Base-by-base conservation (phyloP, 2,113 vertebrate genomes). In the Spermophilus dauricus region DNA sequence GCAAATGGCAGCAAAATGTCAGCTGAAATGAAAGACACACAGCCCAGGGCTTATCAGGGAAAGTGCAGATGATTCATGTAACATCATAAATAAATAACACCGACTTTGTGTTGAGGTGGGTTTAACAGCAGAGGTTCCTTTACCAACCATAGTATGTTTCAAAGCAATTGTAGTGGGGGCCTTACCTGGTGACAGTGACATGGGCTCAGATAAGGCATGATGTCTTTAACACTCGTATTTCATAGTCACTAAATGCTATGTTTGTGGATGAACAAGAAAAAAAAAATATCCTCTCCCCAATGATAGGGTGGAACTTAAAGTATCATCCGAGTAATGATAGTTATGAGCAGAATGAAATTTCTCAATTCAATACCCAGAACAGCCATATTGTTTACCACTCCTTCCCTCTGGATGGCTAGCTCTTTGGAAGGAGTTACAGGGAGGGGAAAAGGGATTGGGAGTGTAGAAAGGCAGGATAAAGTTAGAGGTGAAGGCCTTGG, bases 1-100 rank as follows among this genome's bases (percentile, higher is more conserved):
- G 98, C 88, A 98, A 99, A 99, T 98, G 95, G 98, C 97, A 99
- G 98, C 80, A 98, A 99, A 99, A 99, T 98, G 98, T 98, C 99
- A 99, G 93, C 97, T 97, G 97, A 98, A 99, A 98, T 99, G 98
- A 98, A 99, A 99, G 98, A 98, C 98, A 98, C 97, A 98, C 98
- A 98, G 98, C 98, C 98, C 86, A 98, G 88, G 97, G 97, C 98
- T 99, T 99, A 99, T 98, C 98, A 98, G 97, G 98, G 97, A 98
- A 98, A 98, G 97, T 96, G 96, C 97, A 98, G 98, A 98, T 98
- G 98, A 99, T 98, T 98, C 98, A 98, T 98, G 98, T 98, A 98
- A 95, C 98, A 97, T 97, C 30, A 94, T 98, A 99, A 99, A 99
- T 99, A 99, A 99, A 98, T 99, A 99, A 98, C 73, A 37, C 65